Evolutionary conservation across 35 echinoderm and acorn worm species (phyloP), one percentile per base, ranked within the genome.

Genomic region (Apostichopus japonicus): DNA sequence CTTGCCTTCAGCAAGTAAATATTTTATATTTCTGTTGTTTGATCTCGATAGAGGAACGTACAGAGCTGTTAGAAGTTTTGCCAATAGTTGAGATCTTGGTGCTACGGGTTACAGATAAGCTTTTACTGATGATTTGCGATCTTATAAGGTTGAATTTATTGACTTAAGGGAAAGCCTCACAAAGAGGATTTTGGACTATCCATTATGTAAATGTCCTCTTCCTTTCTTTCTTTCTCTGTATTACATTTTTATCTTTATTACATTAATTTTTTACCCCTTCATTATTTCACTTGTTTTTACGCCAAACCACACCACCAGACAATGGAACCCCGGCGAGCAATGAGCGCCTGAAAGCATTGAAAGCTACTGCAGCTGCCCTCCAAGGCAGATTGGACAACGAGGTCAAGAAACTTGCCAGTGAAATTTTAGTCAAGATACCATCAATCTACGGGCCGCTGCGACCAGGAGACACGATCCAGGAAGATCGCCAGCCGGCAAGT

Each of bases 311-410:
- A n/a, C 17, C 71, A 75, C 27, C 86, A 65, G 86, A 21, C 8
- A 89, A 15, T 22, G 27, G 86, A 13, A 22, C 19, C 1, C 86
- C 5, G 5, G 4, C 23, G 15, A 44, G 63, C 16, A 89, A 72
- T 5, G 61, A 96, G 24, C 78, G 97, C 11, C 57, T 99, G 5
- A 91, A 90, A 57, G 95, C 97, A 6, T 54, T 99, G 62, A 94
- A 92, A 84, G 97, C 93, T 17, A 96, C 95, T 10, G 97, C 97
- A 22, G 87, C 93, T 51, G 97, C 97, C 1, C 91, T 99, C 3
- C 97, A 99, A 33, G 93, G 97, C 21, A 88, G 94, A 90, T 78
- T 99, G 56, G 97, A 99, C 77, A 95, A 77, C 56, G 97, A 99
- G 81, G 95, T 97, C 27, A 57, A 91, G n/a, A 94, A 97, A 67